phyloP scores from a whole-genome alignment of 92 coral and sea anemone species.

The Ricordea florida region DNA sequence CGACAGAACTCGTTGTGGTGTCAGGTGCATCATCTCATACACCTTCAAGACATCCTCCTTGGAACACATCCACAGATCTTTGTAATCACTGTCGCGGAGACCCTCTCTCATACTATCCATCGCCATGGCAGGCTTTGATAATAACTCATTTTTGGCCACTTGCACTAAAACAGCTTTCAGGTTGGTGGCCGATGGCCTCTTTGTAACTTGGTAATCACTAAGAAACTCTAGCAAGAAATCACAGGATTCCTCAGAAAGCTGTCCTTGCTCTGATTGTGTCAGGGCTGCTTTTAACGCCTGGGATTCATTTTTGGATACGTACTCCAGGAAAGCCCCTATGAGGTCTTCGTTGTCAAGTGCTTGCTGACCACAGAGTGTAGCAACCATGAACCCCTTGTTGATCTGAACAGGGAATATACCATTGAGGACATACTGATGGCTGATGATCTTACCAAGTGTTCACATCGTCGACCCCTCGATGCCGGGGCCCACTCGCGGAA shows the following conservation, averaged over 20 bases:
- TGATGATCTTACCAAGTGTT: neutral
- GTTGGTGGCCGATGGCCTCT: neutral
- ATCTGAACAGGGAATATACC: neutral
- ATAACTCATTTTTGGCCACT: constrained; percentile 24
- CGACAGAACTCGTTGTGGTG: neutral
- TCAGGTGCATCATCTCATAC: neutral
- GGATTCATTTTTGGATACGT: neutral
- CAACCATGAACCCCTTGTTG: neutral
- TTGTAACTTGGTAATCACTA: neutral
- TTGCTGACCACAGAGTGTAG: neutral
- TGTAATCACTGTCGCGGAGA: neutral
- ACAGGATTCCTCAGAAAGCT: neutral
- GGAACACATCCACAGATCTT: constrained; percentile 6
- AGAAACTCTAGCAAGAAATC: neutral
- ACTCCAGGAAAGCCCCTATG: neutral
- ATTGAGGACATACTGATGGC: neutral
- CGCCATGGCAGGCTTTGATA: constrained; percentile 7
- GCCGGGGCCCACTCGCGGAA: neutral
- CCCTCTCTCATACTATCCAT: neutral
- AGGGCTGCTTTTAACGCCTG: neutral
- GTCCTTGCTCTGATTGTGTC: neutral
- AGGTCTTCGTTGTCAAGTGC: neutral
- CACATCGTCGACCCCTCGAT: neutral
- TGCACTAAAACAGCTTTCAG: neutral
- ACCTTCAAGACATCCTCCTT: neutral